These are phyloP conservation scores for Paramormyrops hopkinsi DNA, from an alignment of 2,797 vertebrate species.

Conservation along the genomic window DNA sequence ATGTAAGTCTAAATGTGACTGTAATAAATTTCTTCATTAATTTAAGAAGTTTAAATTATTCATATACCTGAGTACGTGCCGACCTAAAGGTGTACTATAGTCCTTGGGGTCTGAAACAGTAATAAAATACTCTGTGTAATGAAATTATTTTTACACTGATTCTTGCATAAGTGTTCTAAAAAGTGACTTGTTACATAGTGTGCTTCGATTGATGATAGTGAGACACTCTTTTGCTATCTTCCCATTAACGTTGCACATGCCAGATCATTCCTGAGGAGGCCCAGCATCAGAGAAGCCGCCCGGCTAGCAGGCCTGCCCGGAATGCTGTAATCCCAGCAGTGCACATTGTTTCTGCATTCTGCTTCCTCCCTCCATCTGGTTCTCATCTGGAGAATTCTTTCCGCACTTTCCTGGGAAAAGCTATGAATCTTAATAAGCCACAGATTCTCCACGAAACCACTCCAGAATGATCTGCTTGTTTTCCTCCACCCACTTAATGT, in stretches of 20 bases:
- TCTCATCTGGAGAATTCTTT: slow-evolving; percentile 24
- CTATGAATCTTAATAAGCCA: slow-evolving; percentile 13
- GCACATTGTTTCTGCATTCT: neutral
- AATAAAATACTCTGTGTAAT: neutral
- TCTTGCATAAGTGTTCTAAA: neutral
- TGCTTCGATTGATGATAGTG: neutral
- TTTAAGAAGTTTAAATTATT: neutral
- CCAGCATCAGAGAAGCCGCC: neutral
- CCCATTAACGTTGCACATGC: neutral
- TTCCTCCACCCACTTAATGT: slow-evolving; percentile 79
- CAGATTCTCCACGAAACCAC: slow-evolving; percentile 64
- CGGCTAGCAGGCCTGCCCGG: neutral
- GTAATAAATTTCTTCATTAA: neutral
- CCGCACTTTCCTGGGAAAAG: slow-evolving; percentile 21
- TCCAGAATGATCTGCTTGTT: slow-evolving; percentile 52
- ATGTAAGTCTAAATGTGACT: neutral
- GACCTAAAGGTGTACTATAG: neutral
- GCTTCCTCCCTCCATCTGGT: slow-evolving; percentile 12
- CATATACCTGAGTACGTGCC: neutral
- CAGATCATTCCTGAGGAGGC: neutral
- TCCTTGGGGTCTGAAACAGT: neutral
- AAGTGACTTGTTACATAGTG: neutral
- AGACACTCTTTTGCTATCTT: neutral
- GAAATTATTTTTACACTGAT: neutral
- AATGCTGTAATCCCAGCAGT: neutral